Evolutionary conservation across 2,888 invertebrate species (phyloP), one percentile per base, ranked within the genome.

Genomic region (Chrysolina oricalcia): DNA sequence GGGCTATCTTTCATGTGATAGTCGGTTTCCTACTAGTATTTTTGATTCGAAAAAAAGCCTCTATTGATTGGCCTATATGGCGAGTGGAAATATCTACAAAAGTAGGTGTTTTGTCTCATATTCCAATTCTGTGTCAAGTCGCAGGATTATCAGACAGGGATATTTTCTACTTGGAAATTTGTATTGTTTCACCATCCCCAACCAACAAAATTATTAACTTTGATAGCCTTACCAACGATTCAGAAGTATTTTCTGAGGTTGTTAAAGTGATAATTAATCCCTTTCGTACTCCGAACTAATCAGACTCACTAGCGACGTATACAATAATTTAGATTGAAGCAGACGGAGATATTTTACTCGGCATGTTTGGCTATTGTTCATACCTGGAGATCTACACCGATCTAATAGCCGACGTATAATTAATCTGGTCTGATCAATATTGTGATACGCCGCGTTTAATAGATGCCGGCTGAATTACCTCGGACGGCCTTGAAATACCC

Each of bases 391-490:
- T 53, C 11, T 5, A 53, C 53, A 21, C 19, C 21, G 53, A 11
- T 21, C 19, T 53, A 53, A 53, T 23, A 21, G 53, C 53, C 53
- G 13, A 53, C 19, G 35, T 27, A 35, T 59, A 59, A 59, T 59
- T 59, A 59, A 59, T 59, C 59, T 8, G 35, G 59, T n/a, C 59
- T 59, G 59, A 59, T 59, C 59, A 59, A 59, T 59, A 59, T 59
- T 59, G 59, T 59, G 59, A 23, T 59, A 59, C 35, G 53, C 59
- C n/a, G 59, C 59, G 35, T 59, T 35, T 59, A 59, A 59, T 59
- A 59, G 35, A 59, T 59, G 59, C 50, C 19, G 50, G 50, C 50
- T 50, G 50, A 50, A 50, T 50, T 50, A 50, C 59, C 59, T 59
- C 27, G 27, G n/a, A 35, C 59, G 59, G 27, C 59, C 59, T 23